These are phyloP conservation scores for Monodelphis domestica DNA, from an alignment of 2,797 vertebrate genomes.

Conservation along the genomic window DNA sequence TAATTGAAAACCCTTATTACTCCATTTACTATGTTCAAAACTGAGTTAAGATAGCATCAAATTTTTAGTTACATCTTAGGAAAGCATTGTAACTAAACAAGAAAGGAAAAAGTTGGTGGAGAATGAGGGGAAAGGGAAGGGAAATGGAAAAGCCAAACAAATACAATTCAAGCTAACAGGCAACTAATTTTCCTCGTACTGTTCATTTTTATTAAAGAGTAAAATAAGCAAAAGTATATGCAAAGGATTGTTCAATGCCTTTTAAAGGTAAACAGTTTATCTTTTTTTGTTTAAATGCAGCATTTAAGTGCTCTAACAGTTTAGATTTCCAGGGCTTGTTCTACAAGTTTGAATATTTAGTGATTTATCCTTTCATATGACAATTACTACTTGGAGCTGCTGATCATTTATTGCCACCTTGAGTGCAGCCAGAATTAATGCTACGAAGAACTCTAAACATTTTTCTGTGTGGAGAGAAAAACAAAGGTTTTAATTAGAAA, in stretches of 20 bases:
- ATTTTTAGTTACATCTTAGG: constrained; percentile 8
- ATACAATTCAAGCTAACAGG: constrained; percentile 32
- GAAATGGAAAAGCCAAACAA: background rate
- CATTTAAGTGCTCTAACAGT: background rate
- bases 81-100: constrained; percentile 31
- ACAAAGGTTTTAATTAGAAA: constrained; percentile 53
- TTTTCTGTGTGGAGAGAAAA: constrained; percentile 57
- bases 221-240: constrained; percentile 36
- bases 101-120: background rate
- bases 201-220: constrained; percentile 41
- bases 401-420: constrained; percentile 44
- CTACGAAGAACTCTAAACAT: constrained; percentile 47
- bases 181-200: constrained; percentile 51
- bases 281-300: constrained; percentile 28
- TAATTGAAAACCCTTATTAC: background rate
- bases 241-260: background rate
- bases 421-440: constrained; percentile 53
- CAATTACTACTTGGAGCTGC: constrained; percentile 42
- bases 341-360: background rate
- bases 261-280: constrained; percentile 19
- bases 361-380: constrained; percentile 7
- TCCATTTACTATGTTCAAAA: constrained; percentile 24
- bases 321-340: background rate
- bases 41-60: constrained; percentile 19
- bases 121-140: constrained; percentile 1